Percentiles rank a stretch among this genome's conserved stretches.
These are phyloP conservation scores for Epirrhoe alternata DNA, from an alignment of 2,888 invertebrate species.

Conservation along the genomic window DNA sequence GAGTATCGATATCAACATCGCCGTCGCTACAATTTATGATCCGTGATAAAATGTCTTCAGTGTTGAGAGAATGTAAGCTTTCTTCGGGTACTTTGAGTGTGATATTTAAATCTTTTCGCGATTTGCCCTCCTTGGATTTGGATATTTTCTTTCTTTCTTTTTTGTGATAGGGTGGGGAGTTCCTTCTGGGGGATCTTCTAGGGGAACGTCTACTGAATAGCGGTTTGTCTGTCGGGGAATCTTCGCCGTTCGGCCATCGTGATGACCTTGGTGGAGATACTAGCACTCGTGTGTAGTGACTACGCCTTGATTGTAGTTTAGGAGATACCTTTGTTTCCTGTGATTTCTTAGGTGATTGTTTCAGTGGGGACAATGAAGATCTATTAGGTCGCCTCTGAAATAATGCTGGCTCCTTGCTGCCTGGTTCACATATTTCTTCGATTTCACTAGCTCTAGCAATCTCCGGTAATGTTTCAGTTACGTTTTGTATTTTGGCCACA, in stretches of 20 bases:
- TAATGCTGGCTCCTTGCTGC: constrained; percentile 74
- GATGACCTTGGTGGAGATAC: constrained; percentile 62
- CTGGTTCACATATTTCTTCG: constrained; percentile 65
- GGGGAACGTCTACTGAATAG: constrained; percentile 68
- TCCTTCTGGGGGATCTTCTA: constrained; percentile 56
- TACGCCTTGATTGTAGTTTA: constrained; percentile 46
- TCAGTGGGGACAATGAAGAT: constrained; percentile 42
- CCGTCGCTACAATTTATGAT: constrained; percentile 75
- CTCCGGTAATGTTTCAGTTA: constrained; percentile 68
- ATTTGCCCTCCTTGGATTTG: constrained; percentile 52
- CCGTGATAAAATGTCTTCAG: constrained; percentile 74
- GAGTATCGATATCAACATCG: constrained; percentile 79
- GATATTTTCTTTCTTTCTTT: constrained; percentile 66
- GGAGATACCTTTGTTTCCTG: constrained; percentile 32
- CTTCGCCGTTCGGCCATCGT: constrained; percentile 49
- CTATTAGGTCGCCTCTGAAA: constrained; percentile 75
- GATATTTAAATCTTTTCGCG: constrained; percentile 68
- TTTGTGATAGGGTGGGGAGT: constrained; percentile 62
- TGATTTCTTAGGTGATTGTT: constrained; percentile 32
- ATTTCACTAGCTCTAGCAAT: constrained; percentile 68
- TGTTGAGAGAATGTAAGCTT: constrained; percentile 70
- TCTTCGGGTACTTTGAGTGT: constrained; percentile 77
- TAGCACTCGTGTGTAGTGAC: constrained; percentile 69
- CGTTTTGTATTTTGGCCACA: constrained; percentile 54
- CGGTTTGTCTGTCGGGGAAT: constrained; percentile 50